Evolutionary conservation across 1,140 invertebrate species (phyloP).

Genomic region (Bombus haemorrhoidalis): DNA sequence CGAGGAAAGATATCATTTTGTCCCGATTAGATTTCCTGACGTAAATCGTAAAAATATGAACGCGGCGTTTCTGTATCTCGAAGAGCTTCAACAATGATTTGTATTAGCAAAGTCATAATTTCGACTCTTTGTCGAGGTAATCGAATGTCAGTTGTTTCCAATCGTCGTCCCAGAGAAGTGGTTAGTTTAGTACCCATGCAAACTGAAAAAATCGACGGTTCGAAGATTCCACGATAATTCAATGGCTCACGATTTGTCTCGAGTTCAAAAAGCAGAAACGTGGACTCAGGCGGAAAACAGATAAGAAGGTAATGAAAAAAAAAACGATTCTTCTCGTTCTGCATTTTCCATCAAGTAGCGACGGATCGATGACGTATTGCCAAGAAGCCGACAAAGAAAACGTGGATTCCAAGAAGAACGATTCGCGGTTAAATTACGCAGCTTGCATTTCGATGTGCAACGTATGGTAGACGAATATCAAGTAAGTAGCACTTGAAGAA

Average conservation of each 20-base stretch:
- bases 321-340: background rate
- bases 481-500: background rate
- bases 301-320: conserved; percentile 37
- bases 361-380: background rate
- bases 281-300: conserved; percentile 41
- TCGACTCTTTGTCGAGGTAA: conserved; percentile 25
- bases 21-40: no score
- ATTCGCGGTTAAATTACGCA: background rate
- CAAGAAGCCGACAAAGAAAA: background rate
- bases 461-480: no score
- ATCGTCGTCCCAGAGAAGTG: conserved; percentile 38
- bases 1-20: no score
- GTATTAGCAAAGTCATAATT: background rate
- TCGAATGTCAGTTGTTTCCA: conserved; percentile 58
- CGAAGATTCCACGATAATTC: conserved; percentile 52
- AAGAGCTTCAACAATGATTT: background rate
- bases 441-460: background rate
- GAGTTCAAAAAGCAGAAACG: conserved; percentile 49
- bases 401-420: no score
- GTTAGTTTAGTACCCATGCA: conserved; percentile 58
- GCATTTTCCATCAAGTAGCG: background rate
- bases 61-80: no score
- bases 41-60: no score
- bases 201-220: conserved; percentile 47
- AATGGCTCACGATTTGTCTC: conserved; percentile 60